Evolutionary conservation across 35 echinoderm and acorn worm species (phyloP).

Genomic region (Amphiura filiformis): DNA sequence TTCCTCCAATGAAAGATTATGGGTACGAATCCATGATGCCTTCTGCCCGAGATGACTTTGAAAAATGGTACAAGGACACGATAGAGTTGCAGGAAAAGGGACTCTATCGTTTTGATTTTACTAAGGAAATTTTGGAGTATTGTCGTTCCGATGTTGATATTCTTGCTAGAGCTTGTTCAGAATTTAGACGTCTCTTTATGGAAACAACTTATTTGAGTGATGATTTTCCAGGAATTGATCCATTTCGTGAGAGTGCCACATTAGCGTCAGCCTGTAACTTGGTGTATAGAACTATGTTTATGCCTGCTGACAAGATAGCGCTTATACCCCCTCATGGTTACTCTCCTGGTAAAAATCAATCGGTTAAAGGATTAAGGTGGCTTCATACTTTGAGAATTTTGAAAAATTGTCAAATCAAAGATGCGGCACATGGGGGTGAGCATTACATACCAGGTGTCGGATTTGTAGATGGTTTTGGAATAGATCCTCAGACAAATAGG

Average conservation of each 20-base stretch:
- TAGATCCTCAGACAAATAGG: not conserved
- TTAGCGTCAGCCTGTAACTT: conserved; percentile 74
- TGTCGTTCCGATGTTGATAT: conserved; percentile 62
- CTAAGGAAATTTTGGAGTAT: conserved; percentile 37
- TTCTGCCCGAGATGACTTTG: not conserved
- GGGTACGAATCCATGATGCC: conserved; percentile 47
- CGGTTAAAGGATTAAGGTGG: conserved; percentile 24
- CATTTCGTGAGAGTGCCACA: conserved; percentile 47
- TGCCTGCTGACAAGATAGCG: conserved; percentile 27
- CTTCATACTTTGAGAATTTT: too few species aligned
- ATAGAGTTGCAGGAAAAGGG: not conserved
- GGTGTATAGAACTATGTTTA: conserved; percentile 42
- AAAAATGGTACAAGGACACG: conserved; percentile 43
- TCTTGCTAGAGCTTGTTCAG: conserved; percentile 31
- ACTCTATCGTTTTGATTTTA: conserved; percentile 36
- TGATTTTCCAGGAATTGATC: conserved; percentile 5
- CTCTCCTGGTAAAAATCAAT: not conserved
- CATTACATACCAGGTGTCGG: not conserved
- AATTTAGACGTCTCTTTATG: conserved; percentile 48
- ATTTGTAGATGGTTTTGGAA: conserved; percentile 42
- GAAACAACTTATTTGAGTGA: not conserved
- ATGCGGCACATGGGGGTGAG: conserved; percentile 50
- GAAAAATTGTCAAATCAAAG: conserved; percentile 48
- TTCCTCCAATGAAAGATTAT: conserved; percentile 4
- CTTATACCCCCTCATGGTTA: conserved; percentile 36